Conservation (phyloP, 2,113 vertebrate genomes). For the Halcyon senegalensis region DNA sequence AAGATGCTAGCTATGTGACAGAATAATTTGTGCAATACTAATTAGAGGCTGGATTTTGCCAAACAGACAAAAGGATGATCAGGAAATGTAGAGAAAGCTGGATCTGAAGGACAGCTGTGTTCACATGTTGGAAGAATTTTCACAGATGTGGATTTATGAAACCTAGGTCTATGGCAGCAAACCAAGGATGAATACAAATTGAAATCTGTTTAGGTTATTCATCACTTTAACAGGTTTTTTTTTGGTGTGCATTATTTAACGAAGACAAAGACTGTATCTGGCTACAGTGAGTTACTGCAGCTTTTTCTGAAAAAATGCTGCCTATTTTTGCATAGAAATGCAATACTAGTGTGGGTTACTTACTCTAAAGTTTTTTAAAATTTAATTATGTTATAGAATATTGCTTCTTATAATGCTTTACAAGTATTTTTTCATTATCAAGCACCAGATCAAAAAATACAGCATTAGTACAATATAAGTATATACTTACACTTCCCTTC, state of each 20-base stretch:
- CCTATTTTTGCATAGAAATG: background rate
- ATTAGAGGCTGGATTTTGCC: slow-evolving; percentile 45
- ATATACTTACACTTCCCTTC: background rate
- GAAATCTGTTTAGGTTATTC: slow-evolving; percentile 44
- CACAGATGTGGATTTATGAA: slow-evolving; percentile 48
- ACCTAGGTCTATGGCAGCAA: slow-evolving; percentile 18
- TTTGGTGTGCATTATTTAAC: background rate
- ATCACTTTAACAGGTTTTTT: slow-evolving; percentile 3
- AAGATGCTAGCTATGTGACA: background rate
- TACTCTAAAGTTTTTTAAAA: background rate
- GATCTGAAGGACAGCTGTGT: slow-evolving; percentile 33
- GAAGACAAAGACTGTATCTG: background rate
- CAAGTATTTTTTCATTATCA: background rate
- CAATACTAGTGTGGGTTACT: background rate
- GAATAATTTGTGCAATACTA: background rate
- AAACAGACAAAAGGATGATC: slow-evolving; percentile 11
- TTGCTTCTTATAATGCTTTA: background rate
- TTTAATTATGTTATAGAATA: no score
- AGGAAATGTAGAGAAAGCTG: background rate
- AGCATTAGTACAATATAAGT: background rate
- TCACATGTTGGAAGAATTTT: slow-evolving; percentile 24
- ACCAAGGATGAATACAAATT: slow-evolving; percentile 13
- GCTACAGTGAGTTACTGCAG: background rate
- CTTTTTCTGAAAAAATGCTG: background rate
- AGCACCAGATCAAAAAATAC: background rate